Base-by-base conservation (phyloP, 2,888 invertebrate species). In the Marasmarcha lunaedactyla region DNA sequence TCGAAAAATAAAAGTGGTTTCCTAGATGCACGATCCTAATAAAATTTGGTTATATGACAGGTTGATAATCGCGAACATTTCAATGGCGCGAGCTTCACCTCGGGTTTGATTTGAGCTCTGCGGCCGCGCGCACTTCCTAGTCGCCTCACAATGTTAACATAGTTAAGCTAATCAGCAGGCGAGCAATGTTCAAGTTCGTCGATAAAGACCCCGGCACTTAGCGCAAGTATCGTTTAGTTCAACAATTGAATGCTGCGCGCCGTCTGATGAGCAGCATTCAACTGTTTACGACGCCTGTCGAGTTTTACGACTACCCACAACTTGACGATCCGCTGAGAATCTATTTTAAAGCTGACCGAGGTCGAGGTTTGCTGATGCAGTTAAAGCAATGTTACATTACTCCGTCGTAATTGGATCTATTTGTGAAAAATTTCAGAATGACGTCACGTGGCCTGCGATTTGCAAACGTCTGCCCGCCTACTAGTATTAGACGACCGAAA, bases 161-260 rank as follows among this genome's bases (percentile, higher is more conserved):
- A 57, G 66, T 66, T 63, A 71, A 63, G 58, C 63, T 59, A 62
- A 66, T 67, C 55, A 58, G 59, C 62, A 59, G 55, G 55, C 56
- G 59, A 59, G 59, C 54, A 61, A 59, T 55, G 55, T 71, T 71
- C 69, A 71, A 54, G 72, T 71, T 71, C 69, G 68, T 54, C 65
- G 70, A 71, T 71, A 70, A 73, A 63, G 59, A 54, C 57, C 25
- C 25, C 10, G 30, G 6, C n/a, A 30, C 9, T 30, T 20, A 20
- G 20, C 7, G 7, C 20, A 20, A n/a, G 9, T 30, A 11, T 30
- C 30, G n/a, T 30, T n/a, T 30, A 30, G 30, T 30, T 30, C 30
- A 4, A n/a, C n/a, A n/a, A n/a, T n/a, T n/a, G n/a, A n/a, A n/a
- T 10, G 11, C 30, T 20, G 45, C 47, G 58, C 48, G 49, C 49